Conservation (phyloP, 2,797 vertebrate genomes). For the Acomys russatus region DNA sequence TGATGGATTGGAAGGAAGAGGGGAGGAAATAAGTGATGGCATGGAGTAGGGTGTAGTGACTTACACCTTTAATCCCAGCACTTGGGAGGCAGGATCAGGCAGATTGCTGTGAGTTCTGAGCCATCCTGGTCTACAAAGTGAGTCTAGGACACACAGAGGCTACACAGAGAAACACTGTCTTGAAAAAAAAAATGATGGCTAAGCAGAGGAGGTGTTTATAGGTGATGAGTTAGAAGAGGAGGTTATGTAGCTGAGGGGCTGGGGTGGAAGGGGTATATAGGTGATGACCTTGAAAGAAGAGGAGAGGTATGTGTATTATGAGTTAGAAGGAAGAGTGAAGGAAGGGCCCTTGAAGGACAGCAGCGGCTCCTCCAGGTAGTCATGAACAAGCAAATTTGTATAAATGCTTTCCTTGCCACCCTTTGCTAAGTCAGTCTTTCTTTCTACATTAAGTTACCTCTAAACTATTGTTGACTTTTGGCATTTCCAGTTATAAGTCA, state of each 20-base stretch:
- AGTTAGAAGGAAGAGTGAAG: background rate
- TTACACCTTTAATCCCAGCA: too few species aligned
- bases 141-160: too few species aligned
- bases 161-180: too few species aligned
- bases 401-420: background rate
- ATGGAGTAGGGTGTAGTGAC: too few species aligned
- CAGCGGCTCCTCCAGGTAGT: background rate
- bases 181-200: too few species aligned
- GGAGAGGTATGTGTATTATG: background rate
- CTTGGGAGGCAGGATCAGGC: too few species aligned
- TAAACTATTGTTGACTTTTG: slow-evolving; percentile 6
- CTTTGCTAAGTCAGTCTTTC: slow-evolving; percentile 25
- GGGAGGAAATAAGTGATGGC: background rate
- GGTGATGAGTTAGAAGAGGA: too few species aligned
- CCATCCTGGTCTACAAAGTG: too few species aligned
- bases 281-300: background rate
- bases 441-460: background rate
- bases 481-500: slow-evolving; percentile 45
- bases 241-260: background rate
- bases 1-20: background rate
- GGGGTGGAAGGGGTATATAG: background rate
- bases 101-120: too few species aligned
- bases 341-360: background rate
- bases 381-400: background rate
- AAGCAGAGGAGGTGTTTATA: too few species aligned